These are phyloP conservation scores for Podarcis siculus DNA, from an alignment of 2,797 vertebrate genomes.

Conservation along the genomic window DNA sequence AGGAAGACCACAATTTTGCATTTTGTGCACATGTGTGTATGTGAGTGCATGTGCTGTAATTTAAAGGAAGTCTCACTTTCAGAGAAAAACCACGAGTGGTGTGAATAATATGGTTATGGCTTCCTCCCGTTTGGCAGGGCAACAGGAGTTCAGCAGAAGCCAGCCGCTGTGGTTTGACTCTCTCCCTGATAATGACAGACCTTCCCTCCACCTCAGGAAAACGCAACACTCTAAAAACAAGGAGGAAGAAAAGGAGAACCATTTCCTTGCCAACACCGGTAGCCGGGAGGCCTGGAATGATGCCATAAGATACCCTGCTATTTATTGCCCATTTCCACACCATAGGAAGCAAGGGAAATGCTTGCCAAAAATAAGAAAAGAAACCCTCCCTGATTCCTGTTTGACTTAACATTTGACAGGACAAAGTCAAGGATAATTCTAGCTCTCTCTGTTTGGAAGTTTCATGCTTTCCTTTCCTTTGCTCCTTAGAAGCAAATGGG, in stretches of 20 bases:
- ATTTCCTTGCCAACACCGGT: constrained; percentile 81
- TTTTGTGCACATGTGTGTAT: background rate
- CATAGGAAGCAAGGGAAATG: constrained; percentile 76
- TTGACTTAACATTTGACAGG: constrained; percentile 80
- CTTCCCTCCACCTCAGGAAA: constrained; percentile 73
- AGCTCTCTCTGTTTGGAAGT: constrained; percentile 68
- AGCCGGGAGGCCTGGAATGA: constrained; percentile 81
- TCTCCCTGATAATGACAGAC: constrained; percentile 88
- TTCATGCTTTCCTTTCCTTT: constrained; percentile 71
- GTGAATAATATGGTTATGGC: constrained; percentile 60
- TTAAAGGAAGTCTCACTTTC: constrained; percentile 74
- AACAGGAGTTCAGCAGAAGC: constrained; percentile 64
- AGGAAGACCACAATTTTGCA: constrained; percentile 16
- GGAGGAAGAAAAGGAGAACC: constrained; percentile 74
- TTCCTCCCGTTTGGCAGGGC: constrained; percentile 69
- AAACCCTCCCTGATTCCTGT: constrained; percentile 76
- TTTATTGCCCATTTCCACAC: constrained; percentile 84
- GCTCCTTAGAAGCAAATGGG: constrained; percentile 64
- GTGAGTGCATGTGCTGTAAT: constrained; percentile 34
- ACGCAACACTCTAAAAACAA: constrained; percentile 79
- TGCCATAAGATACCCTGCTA: constrained; percentile 84
- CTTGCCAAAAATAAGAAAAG: constrained; percentile 67
- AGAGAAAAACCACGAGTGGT: constrained; percentile 74
- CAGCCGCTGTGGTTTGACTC: constrained; percentile 85
- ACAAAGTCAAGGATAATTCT: constrained; percentile 78